Evolutionary conservation across 2,797 vertebrate species (phyloP).

Genomic region (Iguana delicatissima): DNA sequence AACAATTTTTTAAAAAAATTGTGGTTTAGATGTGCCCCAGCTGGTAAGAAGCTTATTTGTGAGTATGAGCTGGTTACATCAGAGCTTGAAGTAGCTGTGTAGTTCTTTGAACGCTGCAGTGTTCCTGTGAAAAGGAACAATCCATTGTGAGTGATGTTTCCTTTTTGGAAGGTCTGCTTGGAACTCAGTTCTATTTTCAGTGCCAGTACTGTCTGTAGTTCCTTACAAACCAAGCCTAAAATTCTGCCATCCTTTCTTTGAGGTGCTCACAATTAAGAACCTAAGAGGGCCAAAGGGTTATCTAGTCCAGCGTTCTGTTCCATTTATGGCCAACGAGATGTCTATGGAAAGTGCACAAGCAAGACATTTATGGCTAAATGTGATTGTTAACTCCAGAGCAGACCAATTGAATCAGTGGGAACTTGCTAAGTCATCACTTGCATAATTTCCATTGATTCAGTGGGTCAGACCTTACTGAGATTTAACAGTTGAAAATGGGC

Average conservation of each 20-base stretch:
- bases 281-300: background rate
- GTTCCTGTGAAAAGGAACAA: background rate
- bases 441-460: too few relatives aligned
- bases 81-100: background rate
- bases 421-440: too few relatives aligned
- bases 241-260: background rate
- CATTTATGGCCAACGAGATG: background rate
- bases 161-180: constrained; percentile 3
- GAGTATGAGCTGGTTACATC: background rate
- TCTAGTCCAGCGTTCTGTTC: background rate
- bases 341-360: background rate
- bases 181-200: background rate
- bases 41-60: background rate
- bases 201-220: background rate
- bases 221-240: background rate
- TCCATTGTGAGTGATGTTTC: background rate
- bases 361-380: background rate
- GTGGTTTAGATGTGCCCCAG: background rate
- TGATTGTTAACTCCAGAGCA: too few relatives aligned
- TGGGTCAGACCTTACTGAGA: too few relatives aligned
- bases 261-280: background rate
- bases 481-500: too few relatives aligned
- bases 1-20: too few relatives aligned
- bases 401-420: too few relatives aligned
- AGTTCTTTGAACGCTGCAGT: background rate